Evolutionary conservation across 2,797 vertebrate species (phyloP).

Genomic region (Luscinia luscinia): DNA sequence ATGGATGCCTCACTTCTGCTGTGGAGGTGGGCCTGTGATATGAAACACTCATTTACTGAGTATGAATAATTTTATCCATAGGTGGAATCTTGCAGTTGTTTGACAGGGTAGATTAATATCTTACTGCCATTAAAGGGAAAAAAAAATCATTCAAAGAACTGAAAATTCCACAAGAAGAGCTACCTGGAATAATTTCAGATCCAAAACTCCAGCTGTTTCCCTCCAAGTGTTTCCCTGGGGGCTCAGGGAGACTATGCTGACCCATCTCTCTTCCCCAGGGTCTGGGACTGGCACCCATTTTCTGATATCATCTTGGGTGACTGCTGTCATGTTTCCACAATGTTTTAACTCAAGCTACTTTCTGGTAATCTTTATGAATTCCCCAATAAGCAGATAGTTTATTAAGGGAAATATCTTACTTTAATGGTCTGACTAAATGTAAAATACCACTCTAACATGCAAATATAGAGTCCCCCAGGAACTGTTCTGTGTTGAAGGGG

Average conservation of each 20-base stretch:
- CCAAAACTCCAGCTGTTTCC: neutral
- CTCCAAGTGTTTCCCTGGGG: neutral
- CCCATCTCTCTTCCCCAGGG: neutral
- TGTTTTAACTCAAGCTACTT: neutral
- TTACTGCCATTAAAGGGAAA: neutral
- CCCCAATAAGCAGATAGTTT: neutral
- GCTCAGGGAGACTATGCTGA: neutral
- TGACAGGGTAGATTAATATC: neutral
- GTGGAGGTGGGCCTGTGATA: neutral
- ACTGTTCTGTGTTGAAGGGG: neutral
- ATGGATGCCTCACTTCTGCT: neutral
- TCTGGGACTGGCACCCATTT: neutral
- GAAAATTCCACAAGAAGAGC: neutral
- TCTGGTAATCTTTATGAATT: neutral
- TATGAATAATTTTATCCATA: neutral
- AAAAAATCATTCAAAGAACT: neutral
- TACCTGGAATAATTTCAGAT: neutral
- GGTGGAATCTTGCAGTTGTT: neutral
- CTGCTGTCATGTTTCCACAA: neutral
- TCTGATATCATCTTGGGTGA: rapidly evolving
- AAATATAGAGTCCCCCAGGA: neutral
- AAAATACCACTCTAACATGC: neutral
- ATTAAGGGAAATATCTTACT: neutral
- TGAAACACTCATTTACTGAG: neutral
- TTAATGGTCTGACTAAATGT: neutral